These are phyloP conservation scores for Eledona agricola DNA, from an alignment of 2,888 invertebrate genomes.

Conservation along the genomic window DNA sequence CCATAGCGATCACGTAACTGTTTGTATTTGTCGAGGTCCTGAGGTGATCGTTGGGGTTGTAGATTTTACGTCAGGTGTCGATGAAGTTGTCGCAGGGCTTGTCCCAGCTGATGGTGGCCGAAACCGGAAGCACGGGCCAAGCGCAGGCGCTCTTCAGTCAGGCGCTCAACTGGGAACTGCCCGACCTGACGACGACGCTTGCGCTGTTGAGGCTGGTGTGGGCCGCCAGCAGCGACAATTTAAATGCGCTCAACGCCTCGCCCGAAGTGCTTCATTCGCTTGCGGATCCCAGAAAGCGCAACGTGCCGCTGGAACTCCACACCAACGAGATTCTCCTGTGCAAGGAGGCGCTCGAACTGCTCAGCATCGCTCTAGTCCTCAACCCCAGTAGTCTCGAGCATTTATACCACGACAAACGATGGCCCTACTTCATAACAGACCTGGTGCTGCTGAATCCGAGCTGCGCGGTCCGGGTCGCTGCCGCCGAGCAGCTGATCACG, in stretches of 20 bases:
- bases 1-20: constrained; percentile 80
- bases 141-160: constrained; percentile 66
- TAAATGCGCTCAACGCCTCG: constrained; percentile 68
- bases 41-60: constrained; percentile 18
- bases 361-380: constrained; percentile 88
- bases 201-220: constrained; percentile 81
- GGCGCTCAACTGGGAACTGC: constrained; percentile 74
- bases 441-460: constrained; percentile 85
- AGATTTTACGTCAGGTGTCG: constrained; percentile 78
- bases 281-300: constrained; percentile 69
- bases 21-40: not conserved
- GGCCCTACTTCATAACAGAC: constrained; percentile 90
- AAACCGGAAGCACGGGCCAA: constrained; percentile 53
- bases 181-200: constrained; percentile 76
- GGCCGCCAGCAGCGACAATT: constrained; percentile 78
- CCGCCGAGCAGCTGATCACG: constrained; percentile 84
- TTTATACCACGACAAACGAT: constrained; percentile 88
- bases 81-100: constrained; percentile 83
- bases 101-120: constrained; percentile 68
- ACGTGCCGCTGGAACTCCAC: constrained; percentile 66
- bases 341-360: constrained; percentile 91
- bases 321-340: constrained; percentile 65
- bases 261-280: constrained; percentile 71
- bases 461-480: constrained; percentile 76
- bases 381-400: constrained; percentile 87